These are phyloP conservation scores for Panthera uncia DNA, from an alignment of 2,113 vertebrate species.

Conservation along the genomic window DNA sequence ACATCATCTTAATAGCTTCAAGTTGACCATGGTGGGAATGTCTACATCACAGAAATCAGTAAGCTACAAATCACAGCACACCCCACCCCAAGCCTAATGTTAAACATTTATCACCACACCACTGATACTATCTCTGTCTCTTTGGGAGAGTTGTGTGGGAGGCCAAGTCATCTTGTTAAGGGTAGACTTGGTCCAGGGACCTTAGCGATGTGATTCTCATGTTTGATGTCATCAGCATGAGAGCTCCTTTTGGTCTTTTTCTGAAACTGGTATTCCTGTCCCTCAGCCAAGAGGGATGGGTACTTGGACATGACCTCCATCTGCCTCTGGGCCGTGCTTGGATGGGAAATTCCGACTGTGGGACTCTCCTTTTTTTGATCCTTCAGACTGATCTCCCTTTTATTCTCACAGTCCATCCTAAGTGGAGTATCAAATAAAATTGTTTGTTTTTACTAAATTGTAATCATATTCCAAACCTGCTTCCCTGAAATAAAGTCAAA, in stretches of 20 bases:
- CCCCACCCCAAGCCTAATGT: neutral
- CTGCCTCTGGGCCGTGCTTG: neutral
- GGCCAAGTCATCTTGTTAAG: neutral
- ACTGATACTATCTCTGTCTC: neutral
- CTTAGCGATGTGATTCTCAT: conserved; percentile 1
- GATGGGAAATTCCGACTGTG: neutral
- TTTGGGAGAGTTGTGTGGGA: neutral
- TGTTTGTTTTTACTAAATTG: conserved; percentile 16
- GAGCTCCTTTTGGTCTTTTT: conserved; percentile 4
- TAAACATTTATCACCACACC: conserved; percentile 5
- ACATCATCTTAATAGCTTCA: conserved; percentile 23
- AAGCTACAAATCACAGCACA: neutral
- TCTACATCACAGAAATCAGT: conserved; percentile 23
- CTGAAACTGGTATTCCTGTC: conserved; percentile 16
- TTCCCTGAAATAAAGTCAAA: neutral
- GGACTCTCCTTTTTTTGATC: neutral
- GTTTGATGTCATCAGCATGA: neutral
- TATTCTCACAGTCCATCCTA: neutral
- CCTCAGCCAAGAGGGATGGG: neutral
- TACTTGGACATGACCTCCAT: neutral
- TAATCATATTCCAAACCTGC: neutral
- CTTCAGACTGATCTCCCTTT: neutral
- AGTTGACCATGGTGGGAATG: neutral
- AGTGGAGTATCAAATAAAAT: conserved; percentile 29
- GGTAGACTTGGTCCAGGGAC: neutral